Evolutionary conservation across 2,888 invertebrate genomes (phyloP), one percentile per base, ranked within the genome.

Genomic region (Nemapogon koenigi): DNA sequence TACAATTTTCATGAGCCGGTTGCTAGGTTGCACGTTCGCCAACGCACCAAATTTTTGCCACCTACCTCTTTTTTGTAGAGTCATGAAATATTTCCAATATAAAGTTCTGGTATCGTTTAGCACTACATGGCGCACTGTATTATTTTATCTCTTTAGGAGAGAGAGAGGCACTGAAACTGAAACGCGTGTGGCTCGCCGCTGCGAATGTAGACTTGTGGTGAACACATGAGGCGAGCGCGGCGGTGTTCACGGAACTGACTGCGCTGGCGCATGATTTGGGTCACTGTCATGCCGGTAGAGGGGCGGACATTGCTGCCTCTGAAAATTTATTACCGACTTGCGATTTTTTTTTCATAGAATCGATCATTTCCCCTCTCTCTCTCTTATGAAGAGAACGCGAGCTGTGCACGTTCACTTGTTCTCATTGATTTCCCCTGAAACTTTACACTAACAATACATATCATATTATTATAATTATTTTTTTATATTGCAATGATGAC

Each of bases 241-340:
- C 13, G 4, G 37, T 65, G 59, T 69, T 72, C 70, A 65, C 76
- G 72, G 75, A 70, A 75, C 37, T 37, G 37, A 28, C 57, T 72
- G 72, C 73, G 75, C 66, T 59, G 64, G 69, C 72, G 71, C 63
- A 60, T 71, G 72, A 75, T 75, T 73, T 75, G 69, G 75, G 75
- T 75, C 76, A 75, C 76, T 78, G 75, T 75, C 76, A 75, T 65
- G 57, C 29, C 11, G 19, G 61, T 52, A 70, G 71, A 60, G 66
- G 66, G 70, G 68, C 63, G 72, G 69, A 62, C 58, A 59, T 7
- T 4, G 54, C 59, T 61, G 62, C 62, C 58, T 66, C 75, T 75
- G 73, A 73, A 75, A 75, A 73, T 42, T 37, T 43, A 69, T 69
- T 70, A 49, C 65, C 69, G 65, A 65, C 62, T 69, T 57, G 73